Evolutionary conservation across 2,113 vertebrate species (phyloP).

Genomic region (Hyperoodon ampullatus): DNA sequence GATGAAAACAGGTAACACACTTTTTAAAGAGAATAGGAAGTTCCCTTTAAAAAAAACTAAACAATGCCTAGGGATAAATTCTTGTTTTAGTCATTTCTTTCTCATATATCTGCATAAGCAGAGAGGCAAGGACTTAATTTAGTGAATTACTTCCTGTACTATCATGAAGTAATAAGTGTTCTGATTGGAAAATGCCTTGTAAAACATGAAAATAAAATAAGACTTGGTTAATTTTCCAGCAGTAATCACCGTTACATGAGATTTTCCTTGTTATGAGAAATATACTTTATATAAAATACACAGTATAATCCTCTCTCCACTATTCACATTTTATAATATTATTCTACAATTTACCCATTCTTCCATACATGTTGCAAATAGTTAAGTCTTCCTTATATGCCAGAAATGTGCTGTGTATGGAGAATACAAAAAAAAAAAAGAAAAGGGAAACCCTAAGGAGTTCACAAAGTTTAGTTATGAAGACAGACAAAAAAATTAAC

Average conservation of each 20-base stretch:
- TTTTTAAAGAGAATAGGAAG: not conserved
- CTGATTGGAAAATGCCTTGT: not conserved
- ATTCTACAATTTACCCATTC: not conserved
- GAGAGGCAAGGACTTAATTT: not conserved
- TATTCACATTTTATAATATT: not conserved
- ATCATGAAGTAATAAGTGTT: not conserved
- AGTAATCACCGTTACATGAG: not conserved
- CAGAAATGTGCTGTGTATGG: not conserved
- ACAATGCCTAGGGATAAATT: not conserved
- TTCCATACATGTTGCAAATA: not conserved
- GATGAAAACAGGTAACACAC: not conserved
- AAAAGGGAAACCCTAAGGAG: not conserved
- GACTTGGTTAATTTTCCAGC: not conserved
- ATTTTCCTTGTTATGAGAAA: not conserved
- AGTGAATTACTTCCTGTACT: not conserved
- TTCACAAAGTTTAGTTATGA: not conserved
- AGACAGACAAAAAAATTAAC: not conserved
- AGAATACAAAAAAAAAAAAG: not conserved
- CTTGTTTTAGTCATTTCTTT: not conserved
- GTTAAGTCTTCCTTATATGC: not conserved
- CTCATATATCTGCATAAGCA: not conserved
- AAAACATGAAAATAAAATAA: not conserved
- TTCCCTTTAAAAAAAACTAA: not conserved
- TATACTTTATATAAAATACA: not conserved
- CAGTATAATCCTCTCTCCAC: not conserved